Evolutionary conservation across 1,140 invertebrate species (phyloP), one percentile per base, ranked within the genome.

Genomic region (Mactra quadrangularis): DNA sequence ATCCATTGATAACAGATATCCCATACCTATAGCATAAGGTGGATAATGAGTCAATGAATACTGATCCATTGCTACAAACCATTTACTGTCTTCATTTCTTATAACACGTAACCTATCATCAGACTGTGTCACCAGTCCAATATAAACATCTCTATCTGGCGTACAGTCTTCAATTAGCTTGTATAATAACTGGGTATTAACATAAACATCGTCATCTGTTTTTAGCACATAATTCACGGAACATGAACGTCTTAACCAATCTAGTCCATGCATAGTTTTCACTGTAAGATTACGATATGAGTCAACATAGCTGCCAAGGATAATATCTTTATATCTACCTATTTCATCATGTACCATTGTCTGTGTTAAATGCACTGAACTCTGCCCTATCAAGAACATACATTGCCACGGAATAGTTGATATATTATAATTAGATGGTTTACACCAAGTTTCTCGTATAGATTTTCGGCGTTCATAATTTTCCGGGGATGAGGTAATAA

Each of bases 171-270:
- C 66, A 1, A 83, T 33, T 13, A 90, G 79, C 19, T 84, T 52
- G 55, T 85, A 47, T 19, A 90, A 22, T 15, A 89, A 68, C 74
- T 59, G 22, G 7, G 85, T 82, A 81, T 89, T 90, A 0, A 90
- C 88, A 87, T 86, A 90, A 64, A 89, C 89, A 64, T 90, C 89
- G 76, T 90, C 89, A 55, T 90, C 89, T 41, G 89, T 90, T 82
- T 90, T 90, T 19, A 90, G 52, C 13, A 89, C 72, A 77, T 74
- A 90, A 1, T 85, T 57, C 50, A 45, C 62, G 31, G 78, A 66
- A 64, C 86, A 88, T 29, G 70, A 60, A n/a, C 47, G 68, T 45
- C 53, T 11, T 6, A 76, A 75, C 89, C 89, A 90, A 13, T 79
- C 45, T 15, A 90, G 82, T 11, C 88, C 88, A 84, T 89, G 86